Evolutionary conservation across 2,113 vertebrate genomes (phyloP).

Genomic region (Neomonachus schauinslandi): DNA sequence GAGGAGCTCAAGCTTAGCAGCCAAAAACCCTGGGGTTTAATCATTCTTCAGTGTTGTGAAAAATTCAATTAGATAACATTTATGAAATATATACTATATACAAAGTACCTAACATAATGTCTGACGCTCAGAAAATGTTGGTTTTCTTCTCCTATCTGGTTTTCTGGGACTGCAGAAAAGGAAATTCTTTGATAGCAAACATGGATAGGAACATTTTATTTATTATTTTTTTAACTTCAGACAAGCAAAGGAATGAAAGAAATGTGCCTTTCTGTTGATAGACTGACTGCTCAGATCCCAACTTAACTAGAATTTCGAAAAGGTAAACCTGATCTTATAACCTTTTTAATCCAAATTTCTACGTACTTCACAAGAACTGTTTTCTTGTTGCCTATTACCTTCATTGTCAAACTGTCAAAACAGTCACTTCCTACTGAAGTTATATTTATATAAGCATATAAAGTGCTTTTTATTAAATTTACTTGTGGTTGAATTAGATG

Average conservation of each 20-base stretch:
- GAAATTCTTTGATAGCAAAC: conserved; percentile 65
- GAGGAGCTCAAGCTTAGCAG: neutral
- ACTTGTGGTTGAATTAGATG: conserved; percentile 61
- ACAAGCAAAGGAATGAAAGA: conserved; percentile 52
- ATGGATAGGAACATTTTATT: conserved; percentile 34
- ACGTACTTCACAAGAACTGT: neutral
- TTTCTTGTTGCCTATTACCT: conserved; percentile 25
- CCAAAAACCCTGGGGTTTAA: neutral
- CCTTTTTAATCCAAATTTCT: conserved; percentile 22
- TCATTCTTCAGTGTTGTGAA: conserved; percentile 7
- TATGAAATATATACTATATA: neutral
- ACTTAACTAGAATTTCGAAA: conserved; percentile 36
- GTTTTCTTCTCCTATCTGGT: conserved; percentile 11
- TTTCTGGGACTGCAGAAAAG: conserved; percentile 55
- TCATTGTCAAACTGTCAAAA: conserved; percentile 63
- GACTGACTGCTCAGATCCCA: neutral
- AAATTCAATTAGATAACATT: conserved; percentile 42
- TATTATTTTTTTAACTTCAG: conserved; percentile 42
- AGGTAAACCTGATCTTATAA: conserved; percentile 2
- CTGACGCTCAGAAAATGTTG: neutral
- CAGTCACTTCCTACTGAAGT: conserved; percentile 52
- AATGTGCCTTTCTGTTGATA: conserved; percentile 11
- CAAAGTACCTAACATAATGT: neutral
- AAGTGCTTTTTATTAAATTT: conserved; percentile 66
- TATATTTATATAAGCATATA: conserved; percentile 54